phyloP scores from a whole-genome alignment of 2,888 invertebrate species.

The Nipponacmea schrenckii region DNA sequence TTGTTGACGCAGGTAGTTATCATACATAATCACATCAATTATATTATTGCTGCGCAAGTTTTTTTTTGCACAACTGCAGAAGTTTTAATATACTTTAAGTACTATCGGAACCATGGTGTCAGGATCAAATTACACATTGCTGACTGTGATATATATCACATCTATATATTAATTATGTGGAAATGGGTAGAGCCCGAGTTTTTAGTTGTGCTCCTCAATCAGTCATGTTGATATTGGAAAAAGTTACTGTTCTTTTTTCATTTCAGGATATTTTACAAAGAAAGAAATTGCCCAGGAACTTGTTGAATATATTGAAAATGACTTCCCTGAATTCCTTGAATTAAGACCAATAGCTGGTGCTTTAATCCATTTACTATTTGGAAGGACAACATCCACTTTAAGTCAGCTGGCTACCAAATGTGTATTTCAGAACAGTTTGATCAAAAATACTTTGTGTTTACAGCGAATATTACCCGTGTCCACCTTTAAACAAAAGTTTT shows the following conservation, averaged over 20 bases:
- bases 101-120: too few relatives aligned
- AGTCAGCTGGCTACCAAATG: slow-evolving; percentile 51
- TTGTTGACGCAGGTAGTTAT: slow-evolving; percentile 53
- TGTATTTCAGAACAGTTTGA: slow-evolving; percentile 51
- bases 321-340: slow-evolving; percentile 48
- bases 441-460: slow-evolving; percentile 41
- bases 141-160: too few relatives aligned
- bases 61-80: too few relatives aligned
- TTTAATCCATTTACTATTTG: slow-evolving; percentile 53
- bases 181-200: too few relatives aligned
- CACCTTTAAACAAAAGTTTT: slow-evolving; percentile 41
- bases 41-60: too few relatives aligned
- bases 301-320: slow-evolving; percentile 40
- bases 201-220: neutral
- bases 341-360: slow-evolving; percentile 39
- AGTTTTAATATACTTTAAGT: too few relatives aligned
- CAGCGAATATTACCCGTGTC: slow-evolving; percentile 43
- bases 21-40: neutral
- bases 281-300: slow-evolving; percentile 53
- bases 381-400: slow-evolving; percentile 47
- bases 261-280: slow-evolving; percentile 51
- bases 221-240: neutral
- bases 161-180: neutral
- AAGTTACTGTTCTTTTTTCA: neutral
- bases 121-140: too few relatives aligned